Evolutionary conservation across 2,113 vertebrate species (phyloP), one percentile per base, ranked within the genome.

Genomic region (Rhodinocichla rosea): DNA sequence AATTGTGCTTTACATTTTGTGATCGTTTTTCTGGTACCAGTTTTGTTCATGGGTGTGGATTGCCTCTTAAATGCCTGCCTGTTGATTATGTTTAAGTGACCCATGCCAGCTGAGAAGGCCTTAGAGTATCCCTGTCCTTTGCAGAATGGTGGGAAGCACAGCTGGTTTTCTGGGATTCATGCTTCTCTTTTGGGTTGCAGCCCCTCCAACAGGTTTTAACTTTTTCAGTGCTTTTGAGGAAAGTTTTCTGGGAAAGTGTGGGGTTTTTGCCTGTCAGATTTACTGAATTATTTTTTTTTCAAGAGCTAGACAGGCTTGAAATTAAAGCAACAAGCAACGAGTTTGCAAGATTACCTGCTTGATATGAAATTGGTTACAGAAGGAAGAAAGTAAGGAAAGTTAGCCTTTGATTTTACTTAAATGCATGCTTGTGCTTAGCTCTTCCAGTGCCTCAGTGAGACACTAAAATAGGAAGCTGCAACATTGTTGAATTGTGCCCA

Each of bases 301-400:
- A 67, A 75, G 56, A 93, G 27, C 27, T 83, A 89, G 91, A 49
- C 91, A 90, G 53, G 52, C 80, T 96, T 97, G 94, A 93, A 96
- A 93, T 92, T 89, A 89, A 94, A 94, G 60, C 76, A 95, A 90
- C 42, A 83, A 93, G 50, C 33, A 83, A 67, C 15, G 21, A 55
- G 30, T 67, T 94, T 67, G 42, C 50, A 74, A 75, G 80, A 81
- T 87, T 93, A 78, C 69, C 76, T 92, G 35, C 76, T 78, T 92
- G 89, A 93, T 90, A 87, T 90, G 60, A 67, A 77, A 89, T n/a
- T 78, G 35, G 18, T 93, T 86, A 63, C 35, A 83, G 73, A 45
- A 92, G 81, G 40, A 76, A 69, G 30, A 92, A 90, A 53, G 4
- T 39, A 24, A 27, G 77, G 39, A 56, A 92, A 86, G 33, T 42